Evolutionary conservation across 2,888 invertebrate genomes (phyloP).

Genomic region (Clunio marinus): DNA sequence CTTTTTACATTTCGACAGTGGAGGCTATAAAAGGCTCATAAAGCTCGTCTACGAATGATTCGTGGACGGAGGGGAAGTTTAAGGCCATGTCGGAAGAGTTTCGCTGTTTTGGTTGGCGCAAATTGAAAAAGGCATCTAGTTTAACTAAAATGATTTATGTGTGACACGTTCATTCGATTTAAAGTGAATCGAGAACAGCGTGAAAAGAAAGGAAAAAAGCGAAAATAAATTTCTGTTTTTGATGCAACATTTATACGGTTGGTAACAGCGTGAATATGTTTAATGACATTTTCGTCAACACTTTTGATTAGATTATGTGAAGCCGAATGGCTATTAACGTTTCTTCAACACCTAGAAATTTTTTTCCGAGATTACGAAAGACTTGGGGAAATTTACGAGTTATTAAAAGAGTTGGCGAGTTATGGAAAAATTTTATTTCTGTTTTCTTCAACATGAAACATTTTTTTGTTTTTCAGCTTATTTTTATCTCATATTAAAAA

Average conservation of each 20-base stretch:
- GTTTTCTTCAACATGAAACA: too few species aligned
- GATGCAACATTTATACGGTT: conserved; percentile 34
- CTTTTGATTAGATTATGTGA: conserved; percentile 32
- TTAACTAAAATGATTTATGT: conserved; percentile 34
- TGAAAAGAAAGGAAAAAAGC: neutral
- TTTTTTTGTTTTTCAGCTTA: too few species aligned
- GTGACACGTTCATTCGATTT: conserved; percentile 26
- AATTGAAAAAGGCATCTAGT: conserved; percentile 26
- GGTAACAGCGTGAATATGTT: conserved; percentile 36
- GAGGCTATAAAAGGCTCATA: neutral
- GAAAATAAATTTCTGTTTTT: neutral
- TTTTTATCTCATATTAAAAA: too few species aligned
- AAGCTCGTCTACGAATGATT: neutral
- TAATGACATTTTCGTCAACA: conserved; percentile 39
- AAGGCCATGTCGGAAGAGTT: conserved; percentile 21
- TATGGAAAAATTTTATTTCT: too few species aligned
- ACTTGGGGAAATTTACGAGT: too few species aligned
- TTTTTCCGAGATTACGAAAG: conserved; percentile 4
- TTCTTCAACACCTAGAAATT: neutral
- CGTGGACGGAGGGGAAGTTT: neutral
- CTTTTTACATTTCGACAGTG: conserved; percentile 7
- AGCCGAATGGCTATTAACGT: conserved; percentile 22
- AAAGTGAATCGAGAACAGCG: neutral
- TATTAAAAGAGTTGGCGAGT: too few species aligned
- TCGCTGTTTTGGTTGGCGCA: neutral